Base-by-base conservation (phyloP, 2,113 vertebrate genomes). In the Spheniscus mendiculus region DNA sequence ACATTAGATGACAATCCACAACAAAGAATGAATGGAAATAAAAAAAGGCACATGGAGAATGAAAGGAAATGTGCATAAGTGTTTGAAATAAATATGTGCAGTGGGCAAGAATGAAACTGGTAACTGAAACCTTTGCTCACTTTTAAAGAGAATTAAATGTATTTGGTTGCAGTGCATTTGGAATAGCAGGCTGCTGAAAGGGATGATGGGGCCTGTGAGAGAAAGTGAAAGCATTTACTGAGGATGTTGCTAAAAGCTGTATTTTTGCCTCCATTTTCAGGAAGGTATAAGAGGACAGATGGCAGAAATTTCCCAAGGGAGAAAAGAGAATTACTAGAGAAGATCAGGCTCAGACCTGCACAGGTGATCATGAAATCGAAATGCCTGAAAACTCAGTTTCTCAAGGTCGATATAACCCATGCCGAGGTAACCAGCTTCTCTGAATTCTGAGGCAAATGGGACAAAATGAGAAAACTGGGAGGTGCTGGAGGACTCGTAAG, bases 301-400 rank as follows among this genome's bases (percentile, higher is more conserved):
- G 97, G 97, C 90, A 94, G 93, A 96, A 95, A 97, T 97, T 97
- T 98, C 97, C 96, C 96, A 96, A 74, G 95, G 83, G 97, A 96
- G 61, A 92, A 93, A 93, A 95, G 47, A 40, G 88, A 97, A 97
- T 97, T 97, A 94, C 89, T 85, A 74, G 80, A 81, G 93, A 94
- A 97, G 96, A 97, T 95, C 95, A 89, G 93, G 90, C 96, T 97
- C 91, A 95, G 94, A 96, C 97, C 94, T 92, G 66, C 91, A 93
- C 86, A 97, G 96, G 96, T 96, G 95, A 98, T 97, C 90, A 79
- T 59, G 90, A 94, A 97, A 97, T 97, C 12, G 6, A 91, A 92
- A 90, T 92, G 93, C 87, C 83, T 95, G 93, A 96, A 97, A 97
- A 93, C 90, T 96, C 94, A 92, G 49, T 97, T 97, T 97, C 87